Evolutionary conservation across 1,140 invertebrate species (phyloP).

Genomic region (Trissolcus basalis): DNA sequence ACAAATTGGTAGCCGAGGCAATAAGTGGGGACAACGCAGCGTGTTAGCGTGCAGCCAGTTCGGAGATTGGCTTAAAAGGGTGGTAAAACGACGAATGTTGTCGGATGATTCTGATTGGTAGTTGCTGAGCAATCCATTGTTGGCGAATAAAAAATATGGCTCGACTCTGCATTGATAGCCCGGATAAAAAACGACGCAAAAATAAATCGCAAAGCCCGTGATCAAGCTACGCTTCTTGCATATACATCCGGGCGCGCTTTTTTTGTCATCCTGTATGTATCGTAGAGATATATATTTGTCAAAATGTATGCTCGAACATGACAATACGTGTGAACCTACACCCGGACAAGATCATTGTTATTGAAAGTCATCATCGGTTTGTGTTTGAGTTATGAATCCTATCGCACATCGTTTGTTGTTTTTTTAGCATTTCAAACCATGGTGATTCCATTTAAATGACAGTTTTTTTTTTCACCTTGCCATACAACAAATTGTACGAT

Average conservation of each 20-base stretch:
- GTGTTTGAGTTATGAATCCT: background rate
- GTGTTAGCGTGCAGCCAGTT: constrained; percentile 15
- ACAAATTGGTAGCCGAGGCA: constrained; percentile 73
- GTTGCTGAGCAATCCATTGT: constrained; percentile 72
- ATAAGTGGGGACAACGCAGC: constrained; percentile 47
- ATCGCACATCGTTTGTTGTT: background rate
- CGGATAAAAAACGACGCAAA: constrained; percentile 53
- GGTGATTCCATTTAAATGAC: too few species aligned
- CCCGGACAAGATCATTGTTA: background rate
- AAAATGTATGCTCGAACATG: background rate
- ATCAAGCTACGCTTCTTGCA: background rate
- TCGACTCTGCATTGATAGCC: constrained; percentile 60
- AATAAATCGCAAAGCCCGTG: constrained; percentile 47
- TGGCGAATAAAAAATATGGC: constrained; percentile 64
- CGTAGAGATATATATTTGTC: too few species aligned
- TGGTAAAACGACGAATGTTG: constrained; percentile 63
- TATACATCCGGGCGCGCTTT: too few species aligned
- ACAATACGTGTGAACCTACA: background rate
- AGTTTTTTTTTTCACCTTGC: too few species aligned
- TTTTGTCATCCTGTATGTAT: too few species aligned
- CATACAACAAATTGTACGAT: too few species aligned
- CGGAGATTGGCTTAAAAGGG: constrained; percentile 50
- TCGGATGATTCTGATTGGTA: constrained; percentile 76
- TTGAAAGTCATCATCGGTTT: background rate
- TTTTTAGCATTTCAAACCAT: background rate